Base-by-base conservation (phyloP, 2,888 invertebrate species). In the Hydrotaea diabolus region DNA sequence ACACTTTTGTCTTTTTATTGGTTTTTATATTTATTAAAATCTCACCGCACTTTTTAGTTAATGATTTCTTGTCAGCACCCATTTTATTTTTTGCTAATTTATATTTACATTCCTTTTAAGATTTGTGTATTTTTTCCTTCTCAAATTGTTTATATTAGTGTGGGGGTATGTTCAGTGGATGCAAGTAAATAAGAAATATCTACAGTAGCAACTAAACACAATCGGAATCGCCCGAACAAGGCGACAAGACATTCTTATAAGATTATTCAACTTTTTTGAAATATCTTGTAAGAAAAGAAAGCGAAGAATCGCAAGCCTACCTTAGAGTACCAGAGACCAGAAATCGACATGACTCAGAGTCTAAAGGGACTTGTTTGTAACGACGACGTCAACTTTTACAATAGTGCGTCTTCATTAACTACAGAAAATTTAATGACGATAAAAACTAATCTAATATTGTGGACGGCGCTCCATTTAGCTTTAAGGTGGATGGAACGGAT, bases 11-110 rank as follows among this genome's bases (percentile, higher is more conserved):
- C 62, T 81, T 84, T 78, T 79, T 71, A 8, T 79, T 82, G 8
- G 74, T 59, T 21, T 75, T 78, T 13, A 75, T 53, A n/a, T 75
- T 71, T 43, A 82, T 53, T 64, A 82, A 55, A 26, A 82, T 79
- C 74, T 82, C 82, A n/a, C 82, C 82, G 26, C 82, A 82, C 49
- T 82, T 82, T 64, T 62, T 69, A 9, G 74, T 17, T 17, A 46
- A 9, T 15, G 73, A 26, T 57, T 84, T 26, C 2, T 53, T 71
- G 57, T 78, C 75, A 21, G 74, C 77, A 19, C 77, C 84, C 84
- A 84, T 84, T 81, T 64, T 11, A 17, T 39, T 19, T 31, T 64
- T 26, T 66, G 43, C 36, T 55, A 17, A 21, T 53, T 53, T 17
- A 7, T 53, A 17, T 53, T n/a, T 53, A 53, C 17, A 53, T 17